phyloP scores from a whole-genome alignment of 2,888 invertebrate genomes.

The Pyrocoelia pectoralis region DNA sequence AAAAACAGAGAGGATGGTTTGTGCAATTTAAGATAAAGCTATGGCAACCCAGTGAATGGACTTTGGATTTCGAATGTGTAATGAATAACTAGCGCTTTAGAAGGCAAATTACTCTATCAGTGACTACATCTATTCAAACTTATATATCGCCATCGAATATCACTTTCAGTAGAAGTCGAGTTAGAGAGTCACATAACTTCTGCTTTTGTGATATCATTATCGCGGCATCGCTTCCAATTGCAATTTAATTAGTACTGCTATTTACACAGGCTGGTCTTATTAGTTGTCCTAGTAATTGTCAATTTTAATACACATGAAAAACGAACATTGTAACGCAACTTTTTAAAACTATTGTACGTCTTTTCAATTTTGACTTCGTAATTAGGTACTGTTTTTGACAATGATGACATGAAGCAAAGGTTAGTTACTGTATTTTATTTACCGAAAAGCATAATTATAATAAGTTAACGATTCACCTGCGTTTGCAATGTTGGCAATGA shows the following conservation, averaged over 20 bases:
- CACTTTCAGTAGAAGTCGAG: constrained; percentile 1
- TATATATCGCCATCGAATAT: constrained; percentile 8
- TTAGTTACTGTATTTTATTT: too few species aligned
- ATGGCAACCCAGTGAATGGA: constrained; percentile 17
- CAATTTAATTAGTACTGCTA: neutral
- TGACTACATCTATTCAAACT: constrained; percentile 21
- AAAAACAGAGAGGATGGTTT: neutral
- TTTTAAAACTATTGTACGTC: too few species aligned
- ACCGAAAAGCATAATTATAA: too few species aligned
- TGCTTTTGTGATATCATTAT: constrained; percentile 10
- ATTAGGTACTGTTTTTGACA: too few species aligned
- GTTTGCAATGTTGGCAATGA: too few species aligned
- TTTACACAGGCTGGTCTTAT: too few species aligned
- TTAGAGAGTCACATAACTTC: constrained; percentile 6
- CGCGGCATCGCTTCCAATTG: neutral
- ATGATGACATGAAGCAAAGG: too few species aligned
- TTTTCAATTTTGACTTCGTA: too few species aligned
- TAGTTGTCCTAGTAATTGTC: too few species aligned
- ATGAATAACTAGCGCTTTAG: constrained; percentile 24
- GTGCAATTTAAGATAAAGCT: constrained; percentile 19
- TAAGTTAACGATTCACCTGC: too few species aligned
- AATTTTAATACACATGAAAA: too few species aligned
- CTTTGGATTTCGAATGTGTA: constrained; percentile 20
- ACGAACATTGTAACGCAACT: too few species aligned
- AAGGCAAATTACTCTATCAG: constrained; percentile 26